These are phyloP conservation scores for Clytia hemisphaerica DNA, from an alignment of 30 jellyfish, hydroid and myxozoan genomes.

Conservation along the genomic window DNA sequence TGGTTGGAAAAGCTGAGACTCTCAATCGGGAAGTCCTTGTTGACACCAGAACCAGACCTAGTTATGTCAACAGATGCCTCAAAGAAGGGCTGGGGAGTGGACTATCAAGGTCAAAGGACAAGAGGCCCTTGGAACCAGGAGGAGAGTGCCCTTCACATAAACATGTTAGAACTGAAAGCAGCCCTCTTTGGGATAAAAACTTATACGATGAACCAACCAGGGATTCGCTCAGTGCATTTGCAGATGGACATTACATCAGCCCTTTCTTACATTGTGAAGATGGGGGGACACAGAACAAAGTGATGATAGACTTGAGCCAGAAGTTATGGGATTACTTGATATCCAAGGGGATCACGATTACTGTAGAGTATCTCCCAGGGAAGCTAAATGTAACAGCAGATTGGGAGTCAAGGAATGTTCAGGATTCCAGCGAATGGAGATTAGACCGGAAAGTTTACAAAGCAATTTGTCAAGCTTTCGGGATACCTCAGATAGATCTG, in stretches of 20 bases:
- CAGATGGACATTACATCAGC: conserved; percentile 27
- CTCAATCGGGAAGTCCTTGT: conserved; percentile 22
- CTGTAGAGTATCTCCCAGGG: conserved; percentile 34
- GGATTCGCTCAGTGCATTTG: conserved; percentile 20
- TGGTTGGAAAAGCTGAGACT: conserved; percentile 9
- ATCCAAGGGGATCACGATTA: conserved; percentile 35
- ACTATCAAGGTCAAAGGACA: background rate
- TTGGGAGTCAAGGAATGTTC: conserved; percentile 25
- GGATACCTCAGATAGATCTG: conserved; percentile 25
- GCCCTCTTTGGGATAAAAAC: background rate
- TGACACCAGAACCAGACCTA: background rate
- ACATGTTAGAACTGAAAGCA: conserved; percentile 25
- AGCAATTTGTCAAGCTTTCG: conserved; percentile 13
- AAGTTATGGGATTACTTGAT: conserved; percentile 20
- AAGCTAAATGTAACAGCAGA: conserved; percentile 21
- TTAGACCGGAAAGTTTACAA: conserved; percentile 11
- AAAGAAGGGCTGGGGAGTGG: conserved; percentile 47
- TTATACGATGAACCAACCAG: background rate
- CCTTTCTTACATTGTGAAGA: background rate
- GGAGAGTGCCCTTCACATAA: conserved; percentile 15
- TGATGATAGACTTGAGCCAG: conserved; percentile 16
- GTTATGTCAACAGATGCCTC: conserved; percentile 30
- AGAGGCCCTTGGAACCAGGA: conserved; percentile 22
- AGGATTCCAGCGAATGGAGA: conserved; percentile 42
- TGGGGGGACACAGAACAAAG: conserved; percentile 37